Conservation (phyloP, 2,113 vertebrate species). For the Guaruba guarouba region DNA sequence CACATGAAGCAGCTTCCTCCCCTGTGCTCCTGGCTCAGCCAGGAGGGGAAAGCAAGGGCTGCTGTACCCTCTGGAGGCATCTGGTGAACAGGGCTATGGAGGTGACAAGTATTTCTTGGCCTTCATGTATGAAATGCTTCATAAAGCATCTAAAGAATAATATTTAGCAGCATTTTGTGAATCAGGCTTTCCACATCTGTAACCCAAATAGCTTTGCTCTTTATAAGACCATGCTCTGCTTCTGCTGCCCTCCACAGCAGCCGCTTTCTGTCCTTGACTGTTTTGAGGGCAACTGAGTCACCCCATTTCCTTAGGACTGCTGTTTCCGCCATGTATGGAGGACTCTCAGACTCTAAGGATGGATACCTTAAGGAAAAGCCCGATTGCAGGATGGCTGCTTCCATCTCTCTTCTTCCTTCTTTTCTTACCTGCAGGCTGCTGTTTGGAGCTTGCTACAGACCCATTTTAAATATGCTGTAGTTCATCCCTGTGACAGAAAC, state of each 20-base stretch:
- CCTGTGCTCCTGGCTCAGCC: background rate
- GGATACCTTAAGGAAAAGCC: background rate
- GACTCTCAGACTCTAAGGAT: background rate
- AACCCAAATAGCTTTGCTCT: background rate
- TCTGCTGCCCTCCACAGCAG: background rate
- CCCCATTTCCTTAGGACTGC: background rate
- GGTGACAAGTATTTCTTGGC: background rate
- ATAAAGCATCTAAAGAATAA: background rate
- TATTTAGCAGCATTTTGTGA: background rate
- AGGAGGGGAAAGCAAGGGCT: background rate
- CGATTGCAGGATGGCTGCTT: background rate
- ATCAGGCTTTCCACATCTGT: background rate
- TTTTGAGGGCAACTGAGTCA: background rate
- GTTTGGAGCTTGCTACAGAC: background rate
- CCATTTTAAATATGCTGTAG: background rate
- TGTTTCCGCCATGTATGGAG: background rate
- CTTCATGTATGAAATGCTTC: background rate
- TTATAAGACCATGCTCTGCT: background rate
- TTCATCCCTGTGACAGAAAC: background rate
- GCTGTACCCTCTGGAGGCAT: background rate
- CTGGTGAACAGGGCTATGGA: background rate
- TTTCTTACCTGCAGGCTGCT: background rate
- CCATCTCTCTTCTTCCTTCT: background rate
- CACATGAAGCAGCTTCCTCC: background rate
- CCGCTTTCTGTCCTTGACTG: background rate